phyloP scores from a whole-genome alignment of 1,140 invertebrate species.

The Sarcophaga peregrina region DNA sequence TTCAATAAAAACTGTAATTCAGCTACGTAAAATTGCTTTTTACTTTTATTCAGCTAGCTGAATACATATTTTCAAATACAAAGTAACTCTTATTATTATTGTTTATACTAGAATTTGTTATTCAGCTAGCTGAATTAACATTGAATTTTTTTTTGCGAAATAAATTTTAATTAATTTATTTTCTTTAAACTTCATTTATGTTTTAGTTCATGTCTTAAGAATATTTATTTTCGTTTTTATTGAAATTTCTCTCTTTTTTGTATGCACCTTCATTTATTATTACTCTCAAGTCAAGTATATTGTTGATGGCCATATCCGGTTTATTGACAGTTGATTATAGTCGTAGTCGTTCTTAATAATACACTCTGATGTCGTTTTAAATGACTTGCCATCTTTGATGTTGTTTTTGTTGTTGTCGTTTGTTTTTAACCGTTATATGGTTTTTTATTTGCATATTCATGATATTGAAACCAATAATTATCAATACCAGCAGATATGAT shows the following conservation, averaged over 20 bases:
- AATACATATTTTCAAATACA: too few relatives aligned
- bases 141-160: too few relatives aligned
- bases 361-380: too few relatives aligned
- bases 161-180: too few relatives aligned
- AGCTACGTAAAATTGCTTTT: too few relatives aligned
- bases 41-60: too few relatives aligned
- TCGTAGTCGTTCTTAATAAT: background rate
- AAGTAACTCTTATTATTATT: too few relatives aligned
- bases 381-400: background rate
- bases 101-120: too few relatives aligned
- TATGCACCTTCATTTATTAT: background rate
- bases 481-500: slow-evolving; percentile 9
- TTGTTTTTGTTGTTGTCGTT: background rate
- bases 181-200: background rate
- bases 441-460: slow-evolving; percentile 5
- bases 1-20: too few relatives aligned
- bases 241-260: background rate
- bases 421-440: background rate
- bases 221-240: background rate
- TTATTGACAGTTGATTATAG: background rate
- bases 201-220: background rate
- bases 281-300: background rate
- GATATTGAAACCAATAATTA: slow-evolving; percentile 11
- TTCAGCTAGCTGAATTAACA: too few relatives aligned
- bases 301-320: background rate